Evolutionary conservation across 2,888 invertebrate genomes (phyloP).

Genomic region (Mythimna albipuncta): DNA sequence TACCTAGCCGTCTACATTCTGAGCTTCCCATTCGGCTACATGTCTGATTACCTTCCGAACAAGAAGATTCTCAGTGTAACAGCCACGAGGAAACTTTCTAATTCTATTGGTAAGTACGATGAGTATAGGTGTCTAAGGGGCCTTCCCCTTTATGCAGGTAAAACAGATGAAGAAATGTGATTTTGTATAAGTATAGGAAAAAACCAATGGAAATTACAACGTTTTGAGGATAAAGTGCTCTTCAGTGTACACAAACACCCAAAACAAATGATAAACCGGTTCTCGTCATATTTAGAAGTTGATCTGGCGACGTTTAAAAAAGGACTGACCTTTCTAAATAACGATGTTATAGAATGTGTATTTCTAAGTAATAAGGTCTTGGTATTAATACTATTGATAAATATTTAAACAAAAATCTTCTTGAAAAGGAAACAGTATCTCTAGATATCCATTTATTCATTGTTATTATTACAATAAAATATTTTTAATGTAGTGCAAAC

Average conservation of each 20-base stretch:
- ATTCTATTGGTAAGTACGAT: conserved; percentile 70
- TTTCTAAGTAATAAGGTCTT: background rate
- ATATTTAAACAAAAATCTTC: background rate
- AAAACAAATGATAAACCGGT: conserved; percentile 12
- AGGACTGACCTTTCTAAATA: too few species aligned
- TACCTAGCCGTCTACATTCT: conserved; percentile 93
- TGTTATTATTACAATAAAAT: too few species aligned
- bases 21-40: conserved; percentile 71
- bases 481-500: too few species aligned
- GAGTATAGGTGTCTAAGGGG: background rate
- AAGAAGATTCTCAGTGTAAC: conserved; percentile 85
- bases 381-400: background rate
- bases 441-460: background rate
- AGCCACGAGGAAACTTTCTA: conserved; percentile 79
- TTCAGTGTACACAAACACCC: conserved; percentile 1
- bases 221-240: conserved; percentile 20
- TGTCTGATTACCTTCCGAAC: conserved; percentile 89
- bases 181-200: background rate
- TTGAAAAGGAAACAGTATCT: background rate
- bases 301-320: background rate
- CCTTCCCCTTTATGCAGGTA: conserved; percentile 6
- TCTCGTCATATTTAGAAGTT: background rate
- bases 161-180: background rate
- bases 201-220: background rate
- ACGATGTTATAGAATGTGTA: background rate